Percentiles rank a stretch among this genome's conserved stretches.
phyloP scores from a whole-genome alignment of 2,113 vertebrate genomes.

The Etheostoma spectabile region DNA sequence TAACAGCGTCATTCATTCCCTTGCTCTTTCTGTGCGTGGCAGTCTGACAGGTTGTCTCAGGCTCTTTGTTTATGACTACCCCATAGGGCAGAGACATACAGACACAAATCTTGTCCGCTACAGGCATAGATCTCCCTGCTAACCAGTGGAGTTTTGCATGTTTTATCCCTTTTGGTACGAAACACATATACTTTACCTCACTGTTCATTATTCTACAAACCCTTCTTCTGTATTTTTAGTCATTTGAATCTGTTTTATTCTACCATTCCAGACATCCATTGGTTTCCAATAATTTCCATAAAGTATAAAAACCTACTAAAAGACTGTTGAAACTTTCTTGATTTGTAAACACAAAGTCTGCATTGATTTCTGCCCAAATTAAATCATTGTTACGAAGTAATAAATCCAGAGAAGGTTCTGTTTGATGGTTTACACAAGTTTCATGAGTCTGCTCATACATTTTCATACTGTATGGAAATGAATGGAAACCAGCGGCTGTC shows the following conservation, averaged over 20 bases:
- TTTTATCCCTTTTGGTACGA: not conserved
- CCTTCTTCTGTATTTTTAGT: not conserved
- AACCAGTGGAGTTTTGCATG: not conserved
- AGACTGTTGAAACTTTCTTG: not conserved
- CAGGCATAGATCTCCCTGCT: slow-evolving; percentile 5
- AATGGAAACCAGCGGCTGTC: not conserved
- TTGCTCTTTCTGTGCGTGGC: not conserved
- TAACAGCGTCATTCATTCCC: slow-evolving; percentile 38
- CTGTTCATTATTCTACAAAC: not conserved
- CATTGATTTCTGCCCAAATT: not conserved
- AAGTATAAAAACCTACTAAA: not conserved
- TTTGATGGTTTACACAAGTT: slow-evolving; percentile 3
- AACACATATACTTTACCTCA: not conserved
- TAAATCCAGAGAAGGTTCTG: not conserved
- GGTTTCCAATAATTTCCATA: not conserved
- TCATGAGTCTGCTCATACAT: not conserved
- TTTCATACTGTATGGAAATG: not conserved
- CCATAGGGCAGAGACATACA: slow-evolving; percentile 13
- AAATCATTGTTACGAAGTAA: not conserved
- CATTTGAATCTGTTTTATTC: not conserved
- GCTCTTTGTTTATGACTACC: slow-evolving; percentile 7
- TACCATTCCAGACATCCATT: not conserved
- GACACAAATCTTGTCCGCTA: not conserved
- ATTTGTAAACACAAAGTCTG: not conserved
- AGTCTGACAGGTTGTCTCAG: slow-evolving; percentile 11